These are phyloP conservation scores for Phenganax marumi DNA, from an alignment of 92 coral and sea anemone species.

Conservation along the genomic window DNA sequence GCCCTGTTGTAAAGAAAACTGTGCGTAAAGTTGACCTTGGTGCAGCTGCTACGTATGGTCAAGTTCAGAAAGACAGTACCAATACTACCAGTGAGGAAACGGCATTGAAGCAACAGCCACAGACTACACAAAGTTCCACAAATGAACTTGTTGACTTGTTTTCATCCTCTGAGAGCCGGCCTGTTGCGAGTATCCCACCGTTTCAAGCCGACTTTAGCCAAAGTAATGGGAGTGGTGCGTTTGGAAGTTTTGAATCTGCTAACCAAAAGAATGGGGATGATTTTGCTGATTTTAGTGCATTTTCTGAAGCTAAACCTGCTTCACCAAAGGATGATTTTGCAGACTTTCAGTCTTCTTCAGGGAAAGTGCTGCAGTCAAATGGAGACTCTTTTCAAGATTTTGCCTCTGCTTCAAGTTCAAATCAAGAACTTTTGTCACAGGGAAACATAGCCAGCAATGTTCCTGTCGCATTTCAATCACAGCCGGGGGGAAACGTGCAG, in stretches of 20 bases:
- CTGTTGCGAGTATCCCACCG: conserved; percentile 40
- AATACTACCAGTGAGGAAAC: conserved; percentile 35
- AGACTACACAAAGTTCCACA: conserved; percentile 43
- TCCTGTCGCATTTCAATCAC: conserved; percentile 26
- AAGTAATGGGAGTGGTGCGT: background rate
- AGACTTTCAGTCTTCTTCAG: conserved; percentile 75
- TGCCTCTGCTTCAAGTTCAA: conserved; percentile 25
- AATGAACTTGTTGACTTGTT: conserved; percentile 82
- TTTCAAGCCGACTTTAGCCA: conserved; percentile 21
- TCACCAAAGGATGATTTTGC: conserved; percentile 85
- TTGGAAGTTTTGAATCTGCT: conserved; percentile 33
- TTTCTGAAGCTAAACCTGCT: conserved; percentile 45
- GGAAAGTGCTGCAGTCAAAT: conserved; percentile 52
- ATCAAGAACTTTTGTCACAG: conserved; percentile 37
- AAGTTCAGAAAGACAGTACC: conserved; percentile 28
- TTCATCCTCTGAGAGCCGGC: conserved; percentile 39
- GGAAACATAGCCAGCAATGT: conserved; percentile 31
- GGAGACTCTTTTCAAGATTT: conserved; percentile 19
- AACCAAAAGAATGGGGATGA: conserved; percentile 8
- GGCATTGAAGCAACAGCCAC: conserved; percentile 41
- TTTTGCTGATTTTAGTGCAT: conserved; percentile 30
- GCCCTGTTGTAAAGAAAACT: conserved; percentile 57
- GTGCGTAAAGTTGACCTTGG: conserved; percentile 82
- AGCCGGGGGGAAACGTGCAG: conserved; percentile 15
- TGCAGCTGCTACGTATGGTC: conserved; percentile 77